These are phyloP conservation scores for Exephanes ischioxanthus DNA, from an alignment of 2,888 invertebrate genomes.

Conservation along the genomic window DNA sequence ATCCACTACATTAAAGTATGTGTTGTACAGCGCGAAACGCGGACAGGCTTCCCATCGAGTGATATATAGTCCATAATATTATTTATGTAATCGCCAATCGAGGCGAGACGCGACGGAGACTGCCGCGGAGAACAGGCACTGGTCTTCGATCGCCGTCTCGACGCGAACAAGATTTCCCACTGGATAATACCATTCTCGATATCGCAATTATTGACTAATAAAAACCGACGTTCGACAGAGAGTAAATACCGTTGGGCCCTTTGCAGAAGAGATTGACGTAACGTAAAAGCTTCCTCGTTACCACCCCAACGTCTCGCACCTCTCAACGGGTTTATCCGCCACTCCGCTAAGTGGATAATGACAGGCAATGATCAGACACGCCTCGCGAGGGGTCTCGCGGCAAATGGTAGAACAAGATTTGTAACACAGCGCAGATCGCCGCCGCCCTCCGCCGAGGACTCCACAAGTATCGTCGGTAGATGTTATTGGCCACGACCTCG, in stretches of 20 bases:
- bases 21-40: background rate
- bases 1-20: constrained; percentile 1
- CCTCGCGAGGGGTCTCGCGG: background rate
- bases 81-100: constrained; percentile 7
- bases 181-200: background rate
- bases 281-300: constrained; percentile 8
- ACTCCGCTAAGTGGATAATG: background rate
- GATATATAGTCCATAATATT: background rate
- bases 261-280: background rate
- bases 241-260: background rate
- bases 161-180: background rate
- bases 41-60: background rate
- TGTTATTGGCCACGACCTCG: background rate
- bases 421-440: background rate
- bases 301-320: background rate
- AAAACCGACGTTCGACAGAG: background rate
- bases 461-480: background rate
- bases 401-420: background rate
- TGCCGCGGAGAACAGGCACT: background rate
- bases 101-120: background rate
- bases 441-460: background rate
- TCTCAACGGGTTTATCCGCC: background rate
- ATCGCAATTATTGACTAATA: background rate
- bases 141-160: background rate
- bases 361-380: constrained; percentile 19